Conservation (phyloP, 2,888 invertebrate species). For the Watsonalla binaria region DNA sequence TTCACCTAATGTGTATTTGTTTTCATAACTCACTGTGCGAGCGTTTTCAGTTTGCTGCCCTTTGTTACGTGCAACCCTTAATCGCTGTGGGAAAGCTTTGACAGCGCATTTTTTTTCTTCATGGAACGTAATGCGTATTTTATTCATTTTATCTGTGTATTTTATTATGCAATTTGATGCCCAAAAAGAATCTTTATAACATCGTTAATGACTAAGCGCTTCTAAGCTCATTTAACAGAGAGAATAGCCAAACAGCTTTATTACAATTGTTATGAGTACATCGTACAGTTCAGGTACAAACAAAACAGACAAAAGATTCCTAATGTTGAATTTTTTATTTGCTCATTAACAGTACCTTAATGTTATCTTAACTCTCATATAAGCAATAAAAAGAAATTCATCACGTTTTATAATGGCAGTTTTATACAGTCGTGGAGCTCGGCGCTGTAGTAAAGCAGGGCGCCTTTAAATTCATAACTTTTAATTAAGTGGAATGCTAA, state of each 20-base stretch:
- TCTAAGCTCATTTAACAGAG: conserved; percentile 1
- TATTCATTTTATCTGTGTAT: conserved; percentile 47
- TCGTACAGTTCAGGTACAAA: conserved; percentile 32
- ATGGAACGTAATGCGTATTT: conserved; percentile 4
- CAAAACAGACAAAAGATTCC: conserved; percentile 37
- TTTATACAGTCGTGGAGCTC: conserved; percentile 51
- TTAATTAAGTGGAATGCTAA: conserved; percentile 76
- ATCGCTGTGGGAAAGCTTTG: conserved; percentile 71
- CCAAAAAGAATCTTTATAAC: conserved; percentile 18
- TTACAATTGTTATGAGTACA: conserved; percentile 33
- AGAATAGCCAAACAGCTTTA: not conserved
- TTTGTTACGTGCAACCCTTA: conserved; percentile 50
- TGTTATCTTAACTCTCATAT: conserved; percentile 46
- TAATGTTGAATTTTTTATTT: conserved; percentile 34
- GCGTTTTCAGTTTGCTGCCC: conserved; percentile 49
- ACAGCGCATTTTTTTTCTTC: conserved; percentile 42
- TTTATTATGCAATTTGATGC: conserved; percentile 46
- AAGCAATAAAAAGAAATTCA: conserved; percentile 55
- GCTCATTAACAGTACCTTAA: conserved; percentile 49
- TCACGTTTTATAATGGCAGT: conserved; percentile 49
- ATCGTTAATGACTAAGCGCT: not conserved
- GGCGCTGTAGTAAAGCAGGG: conserved; percentile 60
- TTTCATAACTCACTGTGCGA: conserved; percentile 65
- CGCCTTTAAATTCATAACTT: conserved; percentile 76
- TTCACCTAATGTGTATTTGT: conserved; percentile 72